Base-by-base conservation (phyloP, 2,888 invertebrate genomes). In the Catonia carolina region DNA sequence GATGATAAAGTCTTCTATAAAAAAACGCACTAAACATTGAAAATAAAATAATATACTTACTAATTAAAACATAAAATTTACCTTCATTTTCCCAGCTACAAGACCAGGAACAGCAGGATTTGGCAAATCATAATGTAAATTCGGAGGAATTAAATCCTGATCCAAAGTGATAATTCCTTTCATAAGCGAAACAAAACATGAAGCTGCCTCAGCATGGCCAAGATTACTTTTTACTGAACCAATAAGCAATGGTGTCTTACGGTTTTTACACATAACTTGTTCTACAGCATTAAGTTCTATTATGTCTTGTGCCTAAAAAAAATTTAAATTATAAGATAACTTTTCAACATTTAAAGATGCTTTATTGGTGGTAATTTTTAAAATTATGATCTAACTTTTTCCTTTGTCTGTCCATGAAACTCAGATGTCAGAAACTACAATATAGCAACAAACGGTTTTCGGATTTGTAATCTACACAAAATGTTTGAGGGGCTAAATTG, bases 51-150 rank as follows among this genome's bases (percentile, higher is more conserved):
- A n/a, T n/a, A n/a, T n/a, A n/a, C n/a, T n/a, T n/a, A n/a, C n/a
- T n/a, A n/a, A 27, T 8, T 27, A 41, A 41, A 2, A 41, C 7
- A 14, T 7, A 31, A 36, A 18, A 18, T 15, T 39, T 62, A 68
- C 68, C 76, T 91, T 83, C 17, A 98, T 77, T 47, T 89, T 78
- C 0, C 96, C 97, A 70, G 96, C 93, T 60, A 75, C 72, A 48
- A 98, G 77, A 14, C 89, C 92, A 7, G 92, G 87, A 58, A 98
- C 90, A 70, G 95, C 89, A 1, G 83, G 78, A 73, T 97, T 98
- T 1, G 97, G 94, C 17, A 71, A 75, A 53, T 81, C 75, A 73
- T 82, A 98, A 72, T 98, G 96, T 59, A 98, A 76, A 74, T 65
- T 67, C 8, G 67, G 63, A 6, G 67, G 67, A 35, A 67, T 65